These are phyloP conservation scores for Sinocyclocheilus maitianheensis DNA, from an alignment of 2,113 vertebrate species.

Conservation along the genomic window DNA sequence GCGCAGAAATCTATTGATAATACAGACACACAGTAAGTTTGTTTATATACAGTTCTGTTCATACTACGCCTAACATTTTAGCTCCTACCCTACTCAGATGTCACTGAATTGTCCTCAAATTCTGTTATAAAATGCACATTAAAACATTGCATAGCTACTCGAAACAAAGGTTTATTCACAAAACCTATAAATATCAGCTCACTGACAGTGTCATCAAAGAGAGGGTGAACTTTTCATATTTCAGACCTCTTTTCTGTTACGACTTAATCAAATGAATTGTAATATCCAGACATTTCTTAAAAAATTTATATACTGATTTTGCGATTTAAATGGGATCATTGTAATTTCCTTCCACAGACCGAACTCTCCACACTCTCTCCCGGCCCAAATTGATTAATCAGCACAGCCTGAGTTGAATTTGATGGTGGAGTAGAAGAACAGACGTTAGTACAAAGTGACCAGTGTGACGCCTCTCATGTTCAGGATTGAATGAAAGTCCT, in stretches of 20 bases:
- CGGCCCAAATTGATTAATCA: constrained; percentile 65
- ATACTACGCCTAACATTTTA: background rate
- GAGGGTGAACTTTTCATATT: background rate
- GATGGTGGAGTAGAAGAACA: constrained; percentile 27
- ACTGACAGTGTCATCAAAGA: background rate
- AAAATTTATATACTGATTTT: constrained; percentile 59
- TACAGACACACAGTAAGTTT: background rate
- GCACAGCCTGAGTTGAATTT: constrained; percentile 68
- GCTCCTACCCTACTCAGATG: background rate
- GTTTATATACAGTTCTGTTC: background rate
- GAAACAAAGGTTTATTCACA: constrained; percentile 8
- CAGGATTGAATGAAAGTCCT: constrained; percentile 23
- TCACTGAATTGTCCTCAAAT: background rate
- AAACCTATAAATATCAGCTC: constrained; percentile 3
- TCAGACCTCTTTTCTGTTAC: background rate
- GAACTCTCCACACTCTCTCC: constrained; percentile 9
- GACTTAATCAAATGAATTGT: constrained; percentile 44
- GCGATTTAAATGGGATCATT: constrained; percentile 59
- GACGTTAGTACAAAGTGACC: constrained; percentile 38
- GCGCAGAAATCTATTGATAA: background rate
- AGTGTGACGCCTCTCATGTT: background rate
- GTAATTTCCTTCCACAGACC: constrained; percentile 24
- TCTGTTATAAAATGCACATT: background rate
- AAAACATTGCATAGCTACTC: too few species aligned
- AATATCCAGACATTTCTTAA: constrained; percentile 39